Evolutionary conservation across 2,113 vertebrate genomes (phyloP), one percentile per base, ranked within the genome.

Genomic region (Poeciliopsis retropinna): DNA sequence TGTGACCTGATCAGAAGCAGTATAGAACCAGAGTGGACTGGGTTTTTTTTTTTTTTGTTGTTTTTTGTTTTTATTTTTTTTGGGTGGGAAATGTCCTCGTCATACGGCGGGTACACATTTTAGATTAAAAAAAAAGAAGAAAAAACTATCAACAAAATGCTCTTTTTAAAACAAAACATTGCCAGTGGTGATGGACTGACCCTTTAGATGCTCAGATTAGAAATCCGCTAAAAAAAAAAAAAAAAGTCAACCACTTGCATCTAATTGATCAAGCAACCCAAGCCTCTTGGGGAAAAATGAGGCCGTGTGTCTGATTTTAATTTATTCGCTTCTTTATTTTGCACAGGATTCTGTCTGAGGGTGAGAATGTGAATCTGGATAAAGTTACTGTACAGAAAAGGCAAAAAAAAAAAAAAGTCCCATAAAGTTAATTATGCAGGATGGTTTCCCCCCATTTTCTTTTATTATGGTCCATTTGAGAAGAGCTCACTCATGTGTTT

Each of bases 291-390:
- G 72, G 73, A 39, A 73, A 63, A 66, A 29, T 27, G 64, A 68
- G 85, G 80, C 68, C 66, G 71, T 68, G 69, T 77, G 76, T 80
- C 27, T 28, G 57, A 65, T 85, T 87, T 75, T 67, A 29, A 90
- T 91, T 92, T 92, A 89, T 93, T 90, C 88, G 72, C 77, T 86
- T 73, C 17, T 80, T 81, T 61, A 66, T 74, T 82, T 88, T 90
- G 89, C 89, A 90, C 85, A 86, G 17, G 73, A 72, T 82, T 80
- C 22, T 64, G 29, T 76, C 76, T 76, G 51, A 78, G 82, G 37
- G 75, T 82, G 68, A 79, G 73, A 83, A 79, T 82, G 81, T 89
- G 76, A 80, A 73, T 82, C 72, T 73, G 60, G 72, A 17, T 65
- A 63, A 86, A 91, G 75, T 37, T 88, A 79, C 84, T 89, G 88